These are phyloP conservation scores for Sialis fuliginosa DNA, from an alignment of 2,888 invertebrate species.

Conservation along the genomic window DNA sequence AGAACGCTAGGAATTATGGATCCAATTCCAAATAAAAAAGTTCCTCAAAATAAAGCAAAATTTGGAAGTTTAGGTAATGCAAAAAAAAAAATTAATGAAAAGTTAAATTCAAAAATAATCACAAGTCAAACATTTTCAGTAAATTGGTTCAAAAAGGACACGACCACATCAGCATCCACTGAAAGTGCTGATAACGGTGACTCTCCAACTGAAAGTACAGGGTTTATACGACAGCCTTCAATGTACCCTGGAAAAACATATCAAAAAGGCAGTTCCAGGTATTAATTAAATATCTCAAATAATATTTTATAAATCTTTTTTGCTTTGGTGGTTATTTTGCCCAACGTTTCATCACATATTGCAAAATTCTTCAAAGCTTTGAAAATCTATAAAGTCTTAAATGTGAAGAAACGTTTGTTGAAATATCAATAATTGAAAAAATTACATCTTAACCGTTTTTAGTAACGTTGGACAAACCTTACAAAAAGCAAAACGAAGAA, in stretches of 20 bases:
- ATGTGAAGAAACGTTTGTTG: slow-evolving; percentile 10
- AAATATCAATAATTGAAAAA: slow-evolving; percentile 10
- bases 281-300: slow-evolving; percentile 4
- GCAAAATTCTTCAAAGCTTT: too few species aligned
- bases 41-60: slow-evolving; percentile 29
- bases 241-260: slow-evolving; percentile 23
- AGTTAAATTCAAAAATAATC: background rate
- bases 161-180: slow-evolving; percentile 27
- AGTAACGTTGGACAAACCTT: slow-evolving; percentile 45
- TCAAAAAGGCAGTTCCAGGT: slow-evolving; percentile 17
- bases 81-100: background rate
- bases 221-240: slow-evolving; percentile 26
- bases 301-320: background rate
- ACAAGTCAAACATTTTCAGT: slow-evolving; percentile 22
- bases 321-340: background rate
- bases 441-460: slow-evolving; percentile 5
- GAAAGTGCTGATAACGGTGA: slow-evolving; percentile 36
- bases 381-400: too few species aligned
- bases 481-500: slow-evolving; percentile 67
- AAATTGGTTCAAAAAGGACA: slow-evolving; percentile 38
- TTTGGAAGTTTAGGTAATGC: slow-evolving; percentile 53
- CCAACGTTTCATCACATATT: too few species aligned
- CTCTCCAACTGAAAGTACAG: slow-evolving; percentile 31
- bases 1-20: slow-evolving; percentile 43
- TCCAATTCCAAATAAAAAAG: slow-evolving; percentile 26